Evolutionary conservation across 1,140 invertebrate species (phyloP).

Genomic region (Samia ricini): DNA sequence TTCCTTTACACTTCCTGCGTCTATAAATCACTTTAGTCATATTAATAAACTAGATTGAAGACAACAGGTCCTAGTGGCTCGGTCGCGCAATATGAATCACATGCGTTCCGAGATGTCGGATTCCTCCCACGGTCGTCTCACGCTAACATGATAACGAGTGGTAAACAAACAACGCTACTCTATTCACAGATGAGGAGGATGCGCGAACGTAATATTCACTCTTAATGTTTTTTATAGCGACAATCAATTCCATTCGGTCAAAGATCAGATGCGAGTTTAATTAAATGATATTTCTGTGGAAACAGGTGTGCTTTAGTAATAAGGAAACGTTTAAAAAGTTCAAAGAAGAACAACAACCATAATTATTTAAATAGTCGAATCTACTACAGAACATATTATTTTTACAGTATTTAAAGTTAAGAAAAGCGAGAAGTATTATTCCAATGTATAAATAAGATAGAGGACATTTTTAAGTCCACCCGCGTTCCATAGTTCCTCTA

Average conservation of each 20-base stretch:
- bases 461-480: too few species aligned
- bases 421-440: too few species aligned
- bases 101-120: conserved; percentile 1
- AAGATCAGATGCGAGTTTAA: background rate
- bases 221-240: conserved; percentile 8
- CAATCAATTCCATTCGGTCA: conserved; percentile 6
- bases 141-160: conserved; percentile 20
- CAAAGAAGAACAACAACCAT: background rate
- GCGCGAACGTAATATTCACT: conserved; percentile 3
- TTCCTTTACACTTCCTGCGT: conserved; percentile 41
- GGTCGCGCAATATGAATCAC: conserved; percentile 8
- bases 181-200: conserved; percentile 18
- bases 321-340: background rate
- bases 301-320: background rate
- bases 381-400: too few species aligned
- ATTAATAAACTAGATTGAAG: conserved; percentile 1
- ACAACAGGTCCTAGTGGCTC: background rate
- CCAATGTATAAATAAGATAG: too few species aligned
- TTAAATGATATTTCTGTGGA: background rate
- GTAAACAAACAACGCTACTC: conserved; percentile 29
- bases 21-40: conserved; percentile 32
- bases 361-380: background rate
- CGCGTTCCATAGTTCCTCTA: too few species aligned
- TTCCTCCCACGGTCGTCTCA: conserved; percentile 18
- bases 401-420: too few species aligned